Conservation (phyloP, 2,113 vertebrate species). For the Halichoeres trimaculatus region DNA sequence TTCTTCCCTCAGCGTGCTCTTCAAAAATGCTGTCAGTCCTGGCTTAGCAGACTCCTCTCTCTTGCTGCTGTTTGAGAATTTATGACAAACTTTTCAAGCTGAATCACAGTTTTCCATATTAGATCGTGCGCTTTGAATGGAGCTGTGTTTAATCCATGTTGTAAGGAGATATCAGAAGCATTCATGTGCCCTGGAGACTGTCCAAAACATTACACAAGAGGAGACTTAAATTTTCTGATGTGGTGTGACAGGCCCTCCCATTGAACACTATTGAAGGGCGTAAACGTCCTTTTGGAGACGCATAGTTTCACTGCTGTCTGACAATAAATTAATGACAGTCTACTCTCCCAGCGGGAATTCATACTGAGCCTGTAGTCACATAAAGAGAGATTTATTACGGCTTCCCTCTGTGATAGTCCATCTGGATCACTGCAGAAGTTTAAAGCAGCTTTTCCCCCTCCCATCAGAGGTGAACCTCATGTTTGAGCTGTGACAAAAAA, state of each 20-base stretch:
- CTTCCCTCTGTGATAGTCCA: constrained; percentile 40
- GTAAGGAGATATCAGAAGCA: constrained; percentile 50
- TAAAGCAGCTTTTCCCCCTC: constrained; percentile 33
- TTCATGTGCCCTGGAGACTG: constrained; percentile 61
- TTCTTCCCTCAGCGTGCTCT: constrained; percentile 16
- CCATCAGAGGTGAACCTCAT: constrained; percentile 33
- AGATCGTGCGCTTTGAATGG: constrained; percentile 4
- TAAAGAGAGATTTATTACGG: constrained; percentile 59
- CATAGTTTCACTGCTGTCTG: constrained; percentile 67
- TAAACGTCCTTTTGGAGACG: constrained; percentile 58
- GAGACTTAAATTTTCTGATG: constrained; percentile 59
- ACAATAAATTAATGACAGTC: constrained; percentile 65
- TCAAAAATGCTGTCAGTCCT: constrained; percentile 12
- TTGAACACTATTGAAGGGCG: constrained; percentile 62
- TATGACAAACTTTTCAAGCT: background rate
- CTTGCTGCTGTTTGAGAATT: too few relatives aligned
- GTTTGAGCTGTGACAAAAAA: constrained; percentile 57
- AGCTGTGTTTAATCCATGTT: constrained; percentile 24
- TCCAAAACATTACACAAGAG: constrained; percentile 71
- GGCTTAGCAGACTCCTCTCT: background rate
- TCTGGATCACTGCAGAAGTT: constrained; percentile 47
- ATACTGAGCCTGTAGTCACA: constrained; percentile 46
- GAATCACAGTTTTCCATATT: constrained; percentile 21
- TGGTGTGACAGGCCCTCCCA: constrained; percentile 63
- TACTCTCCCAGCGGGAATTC: constrained; percentile 57